phyloP scores from a whole-genome alignment of 2,888 invertebrate species.

The Drosophila incognita region DNA sequence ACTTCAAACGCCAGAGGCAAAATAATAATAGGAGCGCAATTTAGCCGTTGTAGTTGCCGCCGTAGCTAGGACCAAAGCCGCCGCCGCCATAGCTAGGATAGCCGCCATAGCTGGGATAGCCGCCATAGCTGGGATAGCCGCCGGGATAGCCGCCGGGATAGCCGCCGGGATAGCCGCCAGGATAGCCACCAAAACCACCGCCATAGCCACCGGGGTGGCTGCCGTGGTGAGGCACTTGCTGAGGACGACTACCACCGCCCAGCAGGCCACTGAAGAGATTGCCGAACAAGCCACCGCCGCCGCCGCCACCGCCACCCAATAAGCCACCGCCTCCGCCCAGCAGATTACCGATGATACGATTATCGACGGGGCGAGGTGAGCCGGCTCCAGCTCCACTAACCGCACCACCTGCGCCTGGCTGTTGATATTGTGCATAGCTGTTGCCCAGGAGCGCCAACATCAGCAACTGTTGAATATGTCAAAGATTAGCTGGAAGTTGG shows the following conservation, averaged over 20 bases:
- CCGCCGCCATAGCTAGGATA: constrained; percentile 26
- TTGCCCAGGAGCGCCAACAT: constrained; percentile 53
- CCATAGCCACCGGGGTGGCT: constrained; percentile 44
- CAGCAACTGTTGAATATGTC: constrained; percentile 33
- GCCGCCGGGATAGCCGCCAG: constrained; percentile 26
- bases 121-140: constrained; percentile 37
- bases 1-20: constrained; percentile 33
- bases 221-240: constrained; percentile 30
- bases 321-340: constrained; percentile 59
- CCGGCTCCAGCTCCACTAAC: constrained; percentile 6
- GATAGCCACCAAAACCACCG: constrained; percentile 56
- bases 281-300: constrained; percentile 44
- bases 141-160: constrained; percentile 37
- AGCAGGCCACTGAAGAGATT: constrained; percentile 56
- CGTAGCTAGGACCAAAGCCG: constrained; percentile 35
- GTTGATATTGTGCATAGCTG: constrained; percentile 64
- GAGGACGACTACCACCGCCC: constrained; percentile 52
- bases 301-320: constrained; percentile 53
- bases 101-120: constrained; percentile 15
- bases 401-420: constrained; percentile 30
- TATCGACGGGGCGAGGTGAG: constrained; percentile 46
- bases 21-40: background rate
- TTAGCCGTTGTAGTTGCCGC: constrained; percentile 55
- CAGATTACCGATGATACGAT: constrained; percentile 63
- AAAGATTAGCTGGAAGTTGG: background rate